Base-by-base conservation (phyloP, 2,113 vertebrate genomes). In the Seriola dumerili region DNA sequence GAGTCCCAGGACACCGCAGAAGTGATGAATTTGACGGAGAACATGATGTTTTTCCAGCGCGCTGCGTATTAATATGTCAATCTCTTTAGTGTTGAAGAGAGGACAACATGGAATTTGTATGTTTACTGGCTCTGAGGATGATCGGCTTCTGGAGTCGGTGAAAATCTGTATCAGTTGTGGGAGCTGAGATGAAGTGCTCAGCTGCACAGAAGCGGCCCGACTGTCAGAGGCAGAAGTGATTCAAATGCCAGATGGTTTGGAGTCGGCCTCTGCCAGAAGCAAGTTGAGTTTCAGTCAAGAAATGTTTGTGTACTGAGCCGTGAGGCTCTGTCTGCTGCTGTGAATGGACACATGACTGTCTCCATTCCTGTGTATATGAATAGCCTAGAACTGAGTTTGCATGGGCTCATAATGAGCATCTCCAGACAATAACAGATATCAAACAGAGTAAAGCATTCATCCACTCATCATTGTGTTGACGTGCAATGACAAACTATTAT, bases 161-260 rank as follows among this genome's bases (percentile, higher is more conserved):
- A 40, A 83, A 81, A 14, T 74, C 29, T 50, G 19, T 32, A 72
- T 50, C 8, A 25, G 54, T 40, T 46, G 58, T 40, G 21, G 29
- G 48, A 64, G 48, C 19, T 54, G 1, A 52, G 3, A 42, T 38
- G 7, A 81, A 72, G 52, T 8, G 76, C 71, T 86, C 79, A 0
- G 80, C 83, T 38, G 58, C 70, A 34, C 38, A 0, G 14, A 29
- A 0, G 46, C 76, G 50, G 46, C 11, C 42, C 3, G 54, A 58
- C 83, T 9, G 70, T 86, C 50, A 65, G 68, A 66, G 66, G 68
- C 50, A 55, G 52, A 50, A 68, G 62, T 71, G 76, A 91, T 73
- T 77, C 76, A 74, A 84, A 81, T 80, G 63, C 77, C 91, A 89
- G 88, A 85, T 65, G 54, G 78, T 83, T 71, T 38, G 76, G 71